Evolutionary conservation across 2,113 vertebrate species (phyloP).

Genomic region (Piaya cayana): DNA sequence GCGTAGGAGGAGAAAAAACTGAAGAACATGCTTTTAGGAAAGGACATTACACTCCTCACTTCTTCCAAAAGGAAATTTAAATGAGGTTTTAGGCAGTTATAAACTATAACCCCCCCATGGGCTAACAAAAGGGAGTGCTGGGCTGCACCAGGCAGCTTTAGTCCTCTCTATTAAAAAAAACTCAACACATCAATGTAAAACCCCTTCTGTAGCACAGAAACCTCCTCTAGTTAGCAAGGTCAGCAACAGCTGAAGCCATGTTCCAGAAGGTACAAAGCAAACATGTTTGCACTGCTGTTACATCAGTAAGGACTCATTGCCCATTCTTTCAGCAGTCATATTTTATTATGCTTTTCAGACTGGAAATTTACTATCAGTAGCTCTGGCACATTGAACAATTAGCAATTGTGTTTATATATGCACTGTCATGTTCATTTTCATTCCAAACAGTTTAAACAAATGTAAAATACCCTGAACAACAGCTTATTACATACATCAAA

Average conservation of each 20-base stretch:
- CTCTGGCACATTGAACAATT: neutral
- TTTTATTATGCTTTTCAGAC: neutral
- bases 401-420: neutral
- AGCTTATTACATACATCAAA: neutral
- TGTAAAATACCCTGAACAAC: neutral
- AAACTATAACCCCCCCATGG: no score
- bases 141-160: neutral
- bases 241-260: neutral
- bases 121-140: neutral
- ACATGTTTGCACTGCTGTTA: neutral
- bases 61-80: neutral
- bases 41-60: neutral
- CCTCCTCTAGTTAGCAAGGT: neutral
- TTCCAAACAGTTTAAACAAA: neutral
- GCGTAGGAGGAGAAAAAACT: neutral
- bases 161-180: neutral
- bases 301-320: neutral
- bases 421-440: neutral
- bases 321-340: neutral
- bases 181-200: neutral
- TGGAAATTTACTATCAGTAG: neutral
- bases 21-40: neutral
- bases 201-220: neutral
- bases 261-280: neutral
- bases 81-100: neutral